Conservation (phyloP, 2,113 vertebrate genomes). For the Gobio gobio region DNA sequence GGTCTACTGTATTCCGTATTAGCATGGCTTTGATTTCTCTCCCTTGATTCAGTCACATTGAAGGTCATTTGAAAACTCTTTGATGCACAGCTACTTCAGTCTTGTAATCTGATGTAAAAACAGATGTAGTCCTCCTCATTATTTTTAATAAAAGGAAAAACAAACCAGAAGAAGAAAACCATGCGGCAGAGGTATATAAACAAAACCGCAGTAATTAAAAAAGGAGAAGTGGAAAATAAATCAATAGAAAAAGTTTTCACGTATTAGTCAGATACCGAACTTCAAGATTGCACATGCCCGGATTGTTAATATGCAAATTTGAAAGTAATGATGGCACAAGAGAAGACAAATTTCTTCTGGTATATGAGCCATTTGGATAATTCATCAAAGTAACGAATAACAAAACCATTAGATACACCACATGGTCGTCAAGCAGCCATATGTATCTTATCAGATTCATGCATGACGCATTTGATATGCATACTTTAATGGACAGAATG, state of each 20-base stretch:
- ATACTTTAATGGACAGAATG: neutral
- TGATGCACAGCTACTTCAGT: constrained; percentile 23
- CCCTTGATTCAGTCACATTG: constrained; percentile 39
- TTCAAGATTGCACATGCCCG: neutral
- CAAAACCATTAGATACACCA: constrained; percentile 7
- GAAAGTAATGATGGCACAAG: constrained; percentile 25
- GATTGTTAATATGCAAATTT: constrained; percentile 28
- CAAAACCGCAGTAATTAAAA: constrained; percentile 29
- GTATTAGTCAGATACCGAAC: neutral
- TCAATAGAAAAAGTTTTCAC: constrained; percentile 9
- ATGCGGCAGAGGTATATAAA: neutral
- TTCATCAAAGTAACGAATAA: constrained; percentile 21
- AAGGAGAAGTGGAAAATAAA: constrained; percentile 28
- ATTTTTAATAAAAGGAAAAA: constrained; percentile 35
- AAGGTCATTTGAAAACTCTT: constrained; percentile 44
- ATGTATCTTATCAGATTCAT: neutral
- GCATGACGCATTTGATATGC: neutral
- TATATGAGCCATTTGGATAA: neutral
- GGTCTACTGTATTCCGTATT: constrained; percentile 42
- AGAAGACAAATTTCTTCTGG: constrained; percentile 8
- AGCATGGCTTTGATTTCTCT: constrained; percentile 52
- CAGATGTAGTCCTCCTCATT: constrained; percentile 47
- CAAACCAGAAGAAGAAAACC: constrained; percentile 23
- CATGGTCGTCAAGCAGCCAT: neutral
- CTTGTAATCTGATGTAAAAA: constrained; percentile 37